A percentile compares a stretch with the other conserved stretches of the same genome.
Evolutionary conservation across 92 coral and sea anemone species (phyloP).

Genomic region (Chrysogorgia sp.): DNA sequence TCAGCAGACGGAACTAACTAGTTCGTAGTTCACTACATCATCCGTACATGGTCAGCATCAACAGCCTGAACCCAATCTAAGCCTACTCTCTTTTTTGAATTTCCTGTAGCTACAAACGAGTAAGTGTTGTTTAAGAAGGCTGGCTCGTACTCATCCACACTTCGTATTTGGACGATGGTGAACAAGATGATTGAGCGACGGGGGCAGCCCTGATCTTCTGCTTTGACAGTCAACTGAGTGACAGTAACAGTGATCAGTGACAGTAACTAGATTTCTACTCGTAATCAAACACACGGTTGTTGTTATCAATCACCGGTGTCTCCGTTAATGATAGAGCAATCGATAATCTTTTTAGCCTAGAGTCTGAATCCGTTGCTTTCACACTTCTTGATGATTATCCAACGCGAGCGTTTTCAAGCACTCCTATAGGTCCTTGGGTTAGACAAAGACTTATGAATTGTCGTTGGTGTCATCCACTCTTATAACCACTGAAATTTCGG

Average conservation of each 20-base stretch:
- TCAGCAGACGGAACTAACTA: conserved; percentile 58
- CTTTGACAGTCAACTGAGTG: conserved; percentile 66
- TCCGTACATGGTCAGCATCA: conserved; percentile 81
- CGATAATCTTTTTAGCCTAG: conserved; percentile 69
- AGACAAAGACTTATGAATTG: conserved; percentile 77
- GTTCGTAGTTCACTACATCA: conserved; percentile 69
- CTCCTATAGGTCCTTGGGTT: conserved; percentile 70
- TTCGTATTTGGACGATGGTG: conserved; percentile 59
- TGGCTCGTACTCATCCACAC: conserved; percentile 84
- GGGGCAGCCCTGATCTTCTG: conserved; percentile 70
- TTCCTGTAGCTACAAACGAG: conserved; percentile 71
- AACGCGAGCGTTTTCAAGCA: conserved; percentile 63
- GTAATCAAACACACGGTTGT: conserved; percentile 76
- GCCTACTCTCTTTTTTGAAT: conserved; percentile 71
- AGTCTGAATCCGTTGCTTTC: conserved; percentile 78
- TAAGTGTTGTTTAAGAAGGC: conserved; percentile 58
- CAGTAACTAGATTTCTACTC: conserved; percentile 64
- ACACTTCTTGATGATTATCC: conserved; percentile 65
- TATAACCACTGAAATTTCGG: conserved; percentile 65
- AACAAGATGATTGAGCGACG: conserved; percentile 63
- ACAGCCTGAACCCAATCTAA: conserved; percentile 78
- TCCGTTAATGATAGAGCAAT: conserved; percentile 64
- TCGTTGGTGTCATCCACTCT: conserved; percentile 79
- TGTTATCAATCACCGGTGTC: conserved; percentile 68
- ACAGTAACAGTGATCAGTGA: too few species aligned